Percentiles rank a stretch among this genome's conserved stretches.
These are phyloP conservation scores for Amphimallon solstitiale DNA, from an alignment of 2,888 invertebrate genomes.

Conservation along the genomic window DNA sequence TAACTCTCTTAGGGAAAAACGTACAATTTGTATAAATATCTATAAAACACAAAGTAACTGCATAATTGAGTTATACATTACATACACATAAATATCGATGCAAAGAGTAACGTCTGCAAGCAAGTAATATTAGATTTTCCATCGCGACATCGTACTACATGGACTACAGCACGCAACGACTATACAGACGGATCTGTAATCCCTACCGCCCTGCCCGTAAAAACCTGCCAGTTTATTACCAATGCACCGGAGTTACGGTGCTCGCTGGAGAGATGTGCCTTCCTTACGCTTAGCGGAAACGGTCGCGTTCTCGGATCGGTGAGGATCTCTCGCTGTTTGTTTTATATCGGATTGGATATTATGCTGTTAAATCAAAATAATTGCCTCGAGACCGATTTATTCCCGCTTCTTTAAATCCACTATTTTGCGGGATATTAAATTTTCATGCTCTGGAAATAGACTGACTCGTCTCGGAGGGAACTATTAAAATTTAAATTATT, in stretches of 20 bases:
- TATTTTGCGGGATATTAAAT: constrained; percentile 26
- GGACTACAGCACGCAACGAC: no score
- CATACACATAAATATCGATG: no score
- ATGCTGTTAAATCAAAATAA: constrained; percentile 24
- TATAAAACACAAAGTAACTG: not conserved
- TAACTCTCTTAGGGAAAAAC: no score
- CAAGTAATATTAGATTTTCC: constrained; percentile 15
- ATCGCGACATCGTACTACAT: not conserved
- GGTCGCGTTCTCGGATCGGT: no score
- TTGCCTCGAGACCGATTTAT: constrained; percentile 17
- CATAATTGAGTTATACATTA: no score
- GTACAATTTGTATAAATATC: not conserved
- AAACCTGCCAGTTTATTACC: constrained; percentile 13
- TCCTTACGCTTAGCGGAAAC: no score
- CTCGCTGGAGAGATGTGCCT: not conserved
- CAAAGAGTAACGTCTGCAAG: not conserved
- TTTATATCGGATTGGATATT: constrained; percentile 25
- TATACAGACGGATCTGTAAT: not conserved
- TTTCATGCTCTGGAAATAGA: not conserved
- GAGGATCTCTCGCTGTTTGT: not conserved
- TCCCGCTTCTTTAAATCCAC: constrained; percentile 9
- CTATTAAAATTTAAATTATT: constrained; percentile 22
- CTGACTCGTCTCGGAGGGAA: not conserved
- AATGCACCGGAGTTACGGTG: constrained; percentile 24
- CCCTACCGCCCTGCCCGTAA: not conserved